phyloP scores from a whole-genome alignment of 1,140 invertebrate genomes.

The Bombyx mandarina region DNA sequence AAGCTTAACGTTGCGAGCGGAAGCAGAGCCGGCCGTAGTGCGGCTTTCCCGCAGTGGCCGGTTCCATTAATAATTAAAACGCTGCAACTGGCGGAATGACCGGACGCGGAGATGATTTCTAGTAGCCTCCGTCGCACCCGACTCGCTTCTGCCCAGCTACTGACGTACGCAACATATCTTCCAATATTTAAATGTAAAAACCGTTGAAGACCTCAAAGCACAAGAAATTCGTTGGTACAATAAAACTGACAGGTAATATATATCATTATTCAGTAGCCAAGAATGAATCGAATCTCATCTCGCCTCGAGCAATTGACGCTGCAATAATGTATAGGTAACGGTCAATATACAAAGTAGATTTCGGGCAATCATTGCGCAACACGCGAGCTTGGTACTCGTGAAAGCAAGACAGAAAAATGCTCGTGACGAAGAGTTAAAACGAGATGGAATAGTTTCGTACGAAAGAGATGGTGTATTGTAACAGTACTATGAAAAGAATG shows the following conservation, averaged over 20 bases:
- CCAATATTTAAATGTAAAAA: too few relatives aligned
- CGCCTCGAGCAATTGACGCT: constrained; percentile 27
- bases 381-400: constrained; percentile 33
- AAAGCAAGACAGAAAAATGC: constrained; percentile 29
- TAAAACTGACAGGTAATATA: constrained; percentile 17
- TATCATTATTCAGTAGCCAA: constrained; percentile 36
- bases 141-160: constrained; percentile 20
- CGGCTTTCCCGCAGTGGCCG: constrained; percentile 63
- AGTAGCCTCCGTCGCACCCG: constrained; percentile 31
- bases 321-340: constrained; percentile 47
- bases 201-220: too few relatives aligned
- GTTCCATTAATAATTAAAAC: constrained; percentile 71
- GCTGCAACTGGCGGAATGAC: constrained; percentile 57
- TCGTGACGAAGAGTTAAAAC: constrained; percentile 19
- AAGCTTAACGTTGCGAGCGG: constrained; percentile 63
- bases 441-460: constrained; percentile 26
- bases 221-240: neutral
- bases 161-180: constrained; percentile 11
- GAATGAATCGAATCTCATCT: neutral
- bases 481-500: constrained; percentile 49
- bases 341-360: constrained; percentile 59
- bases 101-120: constrained; percentile 65
- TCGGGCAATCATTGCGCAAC: constrained; percentile 58
- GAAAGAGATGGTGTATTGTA: constrained; percentile 41
- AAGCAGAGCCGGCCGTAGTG: constrained; percentile 58